These are phyloP conservation scores for Oncopodura yosiiana DNA, from an alignment of 1,140 invertebrate species.

Conservation along the genomic window DNA sequence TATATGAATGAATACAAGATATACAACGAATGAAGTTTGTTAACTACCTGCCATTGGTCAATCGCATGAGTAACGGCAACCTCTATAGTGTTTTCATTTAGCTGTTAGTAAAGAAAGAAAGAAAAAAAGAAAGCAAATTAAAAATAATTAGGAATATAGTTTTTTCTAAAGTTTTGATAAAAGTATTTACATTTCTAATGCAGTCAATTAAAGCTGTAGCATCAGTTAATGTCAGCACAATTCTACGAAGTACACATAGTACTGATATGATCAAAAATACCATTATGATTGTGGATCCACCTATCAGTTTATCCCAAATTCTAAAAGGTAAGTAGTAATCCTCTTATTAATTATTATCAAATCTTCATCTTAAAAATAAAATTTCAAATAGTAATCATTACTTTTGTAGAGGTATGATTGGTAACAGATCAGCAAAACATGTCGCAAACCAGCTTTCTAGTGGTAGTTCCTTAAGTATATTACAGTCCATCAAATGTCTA, in stretches of 20 bases:
- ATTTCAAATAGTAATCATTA: constrained; percentile 39
- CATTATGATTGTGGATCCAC: constrained; percentile 69
- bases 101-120: constrained; percentile 48
- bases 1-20: too few species aligned
- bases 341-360: constrained; percentile 1
- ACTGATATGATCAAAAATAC: constrained; percentile 64
- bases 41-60: constrained; percentile 63
- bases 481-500: constrained; percentile 25
- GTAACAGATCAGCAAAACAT: constrained; percentile 67
- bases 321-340: constrained; percentile 52
- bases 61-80: constrained; percentile 67
- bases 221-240: too few species aligned
- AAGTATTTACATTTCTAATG: too few species aligned
- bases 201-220: too few species aligned
- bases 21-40: too few species aligned
- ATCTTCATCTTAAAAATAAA: constrained; percentile 1
- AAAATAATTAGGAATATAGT: neutral
- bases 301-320: constrained; percentile 79
- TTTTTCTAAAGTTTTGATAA: too few species aligned
- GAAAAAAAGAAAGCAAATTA: too few species aligned
- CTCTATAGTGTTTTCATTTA: constrained; percentile 62
- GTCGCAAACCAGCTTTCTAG: constrained; percentile 64
- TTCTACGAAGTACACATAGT: constrained; percentile 55
- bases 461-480: constrained; percentile 43
- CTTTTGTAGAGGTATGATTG: constrained; percentile 64